phyloP scores from a whole-genome alignment of 2,888 invertebrate genomes.

The Venusia cambrica region DNA sequence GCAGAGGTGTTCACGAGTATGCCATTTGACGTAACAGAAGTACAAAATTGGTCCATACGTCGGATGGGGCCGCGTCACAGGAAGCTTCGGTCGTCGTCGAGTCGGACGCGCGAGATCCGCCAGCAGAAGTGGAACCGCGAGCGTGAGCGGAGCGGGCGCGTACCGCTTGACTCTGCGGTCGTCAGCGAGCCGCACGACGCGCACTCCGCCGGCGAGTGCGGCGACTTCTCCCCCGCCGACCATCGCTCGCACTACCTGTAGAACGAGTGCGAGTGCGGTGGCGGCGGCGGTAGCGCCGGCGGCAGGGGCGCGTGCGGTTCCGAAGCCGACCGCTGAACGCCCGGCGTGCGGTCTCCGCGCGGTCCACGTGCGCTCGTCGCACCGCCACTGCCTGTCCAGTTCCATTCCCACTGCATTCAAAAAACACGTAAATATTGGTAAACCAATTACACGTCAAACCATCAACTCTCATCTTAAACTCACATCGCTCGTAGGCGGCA shows the following conservation, averaged over 20 bases:
- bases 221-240: conserved; percentile 63
- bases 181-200: conserved; percentile 70
- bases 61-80: conserved; percentile 60
- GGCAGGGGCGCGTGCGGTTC: conserved; percentile 82
- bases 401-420: conserved; percentile 65
- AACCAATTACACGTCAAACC: not conserved
- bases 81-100: conserved; percentile 64
- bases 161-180: conserved; percentile 38
- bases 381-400: conserved; percentile 58
- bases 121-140: conserved; percentile 71
- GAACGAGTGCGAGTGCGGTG: conserved; percentile 78
- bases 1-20: too few species aligned
- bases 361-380: conserved; percentile 41
- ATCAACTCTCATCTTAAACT: conserved; percentile 9
- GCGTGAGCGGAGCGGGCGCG: conserved; percentile 47
- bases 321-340: conserved; percentile 82
- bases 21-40: conserved; percentile 65
- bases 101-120: conserved; percentile 59
- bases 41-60: conserved; percentile 75
- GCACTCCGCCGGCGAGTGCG: conserved; percentile 77
- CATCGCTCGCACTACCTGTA: conserved; percentile 78
- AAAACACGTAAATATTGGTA: conserved; percentile 8
- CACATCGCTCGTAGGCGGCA: conserved; percentile 65
- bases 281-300: conserved; percentile 70
- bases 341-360: conserved; percentile 65